Percentiles rank a stretch among this genome's conserved stretches.
phyloP scores from a whole-genome alignment of 1,140 invertebrate genomes.

The Lepidostoma basale region DNA sequence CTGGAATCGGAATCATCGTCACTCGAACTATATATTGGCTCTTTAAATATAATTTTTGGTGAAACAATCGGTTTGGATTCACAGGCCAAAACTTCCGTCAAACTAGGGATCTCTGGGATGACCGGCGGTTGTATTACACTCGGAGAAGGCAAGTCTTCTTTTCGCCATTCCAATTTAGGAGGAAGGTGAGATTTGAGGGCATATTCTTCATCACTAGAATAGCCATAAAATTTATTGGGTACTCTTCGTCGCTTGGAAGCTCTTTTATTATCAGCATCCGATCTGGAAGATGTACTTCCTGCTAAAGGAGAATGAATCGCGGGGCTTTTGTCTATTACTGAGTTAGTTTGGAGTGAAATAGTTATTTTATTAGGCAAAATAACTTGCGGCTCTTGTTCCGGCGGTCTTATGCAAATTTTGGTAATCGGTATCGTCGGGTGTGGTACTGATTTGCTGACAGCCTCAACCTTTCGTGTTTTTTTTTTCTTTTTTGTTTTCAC shows the following conservation, averaged over 20 bases:
- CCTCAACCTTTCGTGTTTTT: slow-evolving; percentile 65
- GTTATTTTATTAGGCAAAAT: slow-evolving; percentile 59
- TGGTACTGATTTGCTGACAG: slow-evolving; percentile 61
- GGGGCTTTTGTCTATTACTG: slow-evolving; percentile 53
- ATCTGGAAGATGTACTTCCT: slow-evolving; percentile 47
- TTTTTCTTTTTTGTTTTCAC: slow-evolving; percentile 65
- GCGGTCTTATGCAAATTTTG: slow-evolving; percentile 53
- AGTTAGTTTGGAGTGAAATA: slow-evolving; percentile 59
- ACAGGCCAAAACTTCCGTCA: slow-evolving; percentile 54
- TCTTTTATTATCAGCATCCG: slow-evolving; percentile 66
- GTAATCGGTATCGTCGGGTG: slow-evolving; percentile 56
- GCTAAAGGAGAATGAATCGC: slow-evolving; percentile 41
- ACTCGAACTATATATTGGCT: slow-evolving; percentile 56
- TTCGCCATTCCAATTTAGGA: slow-evolving; percentile 69
- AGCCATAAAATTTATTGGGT: slow-evolving; percentile 84
- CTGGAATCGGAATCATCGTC: slow-evolving; percentile 56
- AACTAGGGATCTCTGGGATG: slow-evolving; percentile 58
- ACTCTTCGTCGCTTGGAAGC: slow-evolving; percentile 77
- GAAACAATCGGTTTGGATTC: slow-evolving; percentile 54
- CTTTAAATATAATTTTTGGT: slow-evolving; percentile 48
- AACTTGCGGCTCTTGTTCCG: slow-evolving; percentile 44
- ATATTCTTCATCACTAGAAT: slow-evolving; percentile 80
- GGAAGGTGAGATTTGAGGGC: slow-evolving; percentile 63
- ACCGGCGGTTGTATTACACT: slow-evolving; percentile 54
- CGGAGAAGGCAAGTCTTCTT: slow-evolving; percentile 64